phyloP scores from a whole-genome alignment of 2,113 vertebrate genomes.

The Plestiodon gilberti region DNA sequence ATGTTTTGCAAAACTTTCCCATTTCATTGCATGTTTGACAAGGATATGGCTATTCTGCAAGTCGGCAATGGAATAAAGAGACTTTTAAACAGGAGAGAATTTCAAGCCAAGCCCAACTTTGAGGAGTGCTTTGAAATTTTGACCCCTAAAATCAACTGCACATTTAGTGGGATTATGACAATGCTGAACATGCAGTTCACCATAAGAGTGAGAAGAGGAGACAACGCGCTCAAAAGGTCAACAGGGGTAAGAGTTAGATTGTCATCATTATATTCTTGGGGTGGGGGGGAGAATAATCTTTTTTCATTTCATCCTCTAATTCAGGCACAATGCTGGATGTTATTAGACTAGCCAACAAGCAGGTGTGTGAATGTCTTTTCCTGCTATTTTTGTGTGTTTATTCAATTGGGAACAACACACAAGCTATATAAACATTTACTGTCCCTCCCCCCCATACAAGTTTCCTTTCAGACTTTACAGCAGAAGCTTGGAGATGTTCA shows the following conservation, averaged over 20 bases:
- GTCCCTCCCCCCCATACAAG: neutral
- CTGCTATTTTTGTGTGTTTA: neutral
- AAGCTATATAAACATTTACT: neutral
- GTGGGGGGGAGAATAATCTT: neutral
- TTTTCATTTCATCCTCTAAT: neutral
- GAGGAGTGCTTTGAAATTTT: constrained; percentile 92
- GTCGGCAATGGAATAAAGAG: constrained; percentile 92
- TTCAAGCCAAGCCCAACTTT: constrained; percentile 84
- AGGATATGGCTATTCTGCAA: constrained; percentile 90
- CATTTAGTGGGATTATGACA: constrained; percentile 92
- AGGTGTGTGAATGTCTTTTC: neutral
- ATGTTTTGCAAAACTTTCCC: constrained; percentile 96
- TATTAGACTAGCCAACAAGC: neutral
- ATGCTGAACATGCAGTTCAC: constrained; percentile 97
- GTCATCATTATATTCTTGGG: neutral
- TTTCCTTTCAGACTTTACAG: neutral
- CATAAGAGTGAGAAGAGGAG: constrained; percentile 87
- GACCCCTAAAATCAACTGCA: constrained; percentile 88
- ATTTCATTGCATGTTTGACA: constrained; percentile 96
- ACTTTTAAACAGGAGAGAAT: constrained; percentile 86
- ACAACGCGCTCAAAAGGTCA: constrained; percentile 77
- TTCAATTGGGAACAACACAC: neutral
- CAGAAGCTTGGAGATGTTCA: neutral
- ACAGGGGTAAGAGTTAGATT: constrained; percentile 84
- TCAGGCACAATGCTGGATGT: neutral